Evolutionary conservation across 1,140 invertebrate species (phyloP), one percentile per base, ranked within the genome.

Genomic region (Bombus sylvicola): DNA sequence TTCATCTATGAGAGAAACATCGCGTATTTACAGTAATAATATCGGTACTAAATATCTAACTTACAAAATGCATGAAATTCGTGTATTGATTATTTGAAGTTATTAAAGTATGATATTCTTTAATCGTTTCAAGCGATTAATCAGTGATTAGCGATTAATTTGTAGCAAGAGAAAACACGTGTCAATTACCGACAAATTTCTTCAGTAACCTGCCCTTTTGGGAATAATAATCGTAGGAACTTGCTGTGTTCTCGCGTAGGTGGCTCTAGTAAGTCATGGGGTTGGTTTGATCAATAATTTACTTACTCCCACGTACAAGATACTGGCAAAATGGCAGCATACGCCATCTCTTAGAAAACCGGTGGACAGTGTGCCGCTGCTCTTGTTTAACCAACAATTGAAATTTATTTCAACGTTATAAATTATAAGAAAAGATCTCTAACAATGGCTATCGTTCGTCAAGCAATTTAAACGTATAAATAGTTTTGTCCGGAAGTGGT

Each of bases 331-430:
- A 94, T 94, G 94, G 92, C 90, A 87, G 71, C 85, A 73, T 88
- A 87, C 93, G 93, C 93, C 93, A 94, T 94, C 93, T 94, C 91
- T 92, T 76, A 90, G 92, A 90, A 88, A 80, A 80, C 22, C 13
- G 31, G 1, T 79, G 88, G 87, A 92, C 89, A 85, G 68, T 47
- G 28, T 91, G 37, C 64, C 43, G 15, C 72, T 81, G 22, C 18
- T 59, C 15, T 79, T 15, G 41, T 86, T 82, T 90, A 81, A 90
- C 71, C 86, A 90, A 88, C 83, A 77, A 87, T 39, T 78, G 31
- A 69, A 74, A 5, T 81, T 39, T 53, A 10, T 13, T 13, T 28
- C 59, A 22, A 53, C 22, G 47, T 53, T 57, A 3, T 2, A 43
- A 28, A 78, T 59, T 34, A 31, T 9, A 77, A 59, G 1, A 37